These are phyloP conservation scores for Zaprionus ghesquierei DNA, from an alignment of 1,140 invertebrate species.

Conservation along the genomic window DNA sequence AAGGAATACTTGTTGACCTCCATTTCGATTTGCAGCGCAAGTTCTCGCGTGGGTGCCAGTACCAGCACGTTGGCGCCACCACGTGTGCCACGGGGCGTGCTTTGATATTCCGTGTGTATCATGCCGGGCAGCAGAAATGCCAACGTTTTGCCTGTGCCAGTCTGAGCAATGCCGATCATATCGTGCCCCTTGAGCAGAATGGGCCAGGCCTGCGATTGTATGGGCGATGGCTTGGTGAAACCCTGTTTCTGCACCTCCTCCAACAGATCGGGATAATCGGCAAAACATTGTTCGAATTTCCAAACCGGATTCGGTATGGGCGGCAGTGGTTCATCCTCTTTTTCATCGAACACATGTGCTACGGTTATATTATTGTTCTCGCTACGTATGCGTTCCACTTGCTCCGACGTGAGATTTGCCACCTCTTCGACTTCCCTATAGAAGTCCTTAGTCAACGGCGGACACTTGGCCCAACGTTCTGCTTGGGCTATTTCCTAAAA, in stretches of 20 bases:
- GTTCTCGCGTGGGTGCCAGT: slow-evolving; percentile 94
- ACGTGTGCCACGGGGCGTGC: slow-evolving; percentile 86
- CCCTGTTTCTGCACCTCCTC: slow-evolving; percentile 89
- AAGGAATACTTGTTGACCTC: slow-evolving; percentile 95
- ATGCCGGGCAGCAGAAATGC: slow-evolving; percentile 95
- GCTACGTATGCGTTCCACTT: slow-evolving; percentile 86
- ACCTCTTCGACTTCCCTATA: slow-evolving; percentile 91
- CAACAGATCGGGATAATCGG: slow-evolving; percentile 91
- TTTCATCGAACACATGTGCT: slow-evolving; percentile 82
- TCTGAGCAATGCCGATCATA: slow-evolving; percentile 96
- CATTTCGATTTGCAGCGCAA: slow-evolving; percentile 95
- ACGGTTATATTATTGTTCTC: slow-evolving; percentile 90
- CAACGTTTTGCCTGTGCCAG: slow-evolving; percentile 94
- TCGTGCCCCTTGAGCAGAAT: slow-evolving; percentile 92
- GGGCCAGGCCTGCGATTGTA: slow-evolving; percentile 96
- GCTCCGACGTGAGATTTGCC: slow-evolving; percentile 85
- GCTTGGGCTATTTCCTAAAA: slow-evolving; percentile 84
- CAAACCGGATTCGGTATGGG: slow-evolving; percentile 91
- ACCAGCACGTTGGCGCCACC: slow-evolving; percentile 93
- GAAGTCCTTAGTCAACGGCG: slow-evolving; percentile 91
- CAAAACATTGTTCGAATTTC: slow-evolving; percentile 93
- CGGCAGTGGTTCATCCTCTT: slow-evolving; percentile 75
- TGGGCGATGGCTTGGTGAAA: slow-evolving; percentile 93
- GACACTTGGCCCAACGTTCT: slow-evolving; percentile 86
- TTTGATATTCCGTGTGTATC: slow-evolving; percentile 93